These are phyloP conservation scores for Cheilosia impressa DNA, from an alignment of 2,888 invertebrate genomes.

Conservation along the genomic window DNA sequence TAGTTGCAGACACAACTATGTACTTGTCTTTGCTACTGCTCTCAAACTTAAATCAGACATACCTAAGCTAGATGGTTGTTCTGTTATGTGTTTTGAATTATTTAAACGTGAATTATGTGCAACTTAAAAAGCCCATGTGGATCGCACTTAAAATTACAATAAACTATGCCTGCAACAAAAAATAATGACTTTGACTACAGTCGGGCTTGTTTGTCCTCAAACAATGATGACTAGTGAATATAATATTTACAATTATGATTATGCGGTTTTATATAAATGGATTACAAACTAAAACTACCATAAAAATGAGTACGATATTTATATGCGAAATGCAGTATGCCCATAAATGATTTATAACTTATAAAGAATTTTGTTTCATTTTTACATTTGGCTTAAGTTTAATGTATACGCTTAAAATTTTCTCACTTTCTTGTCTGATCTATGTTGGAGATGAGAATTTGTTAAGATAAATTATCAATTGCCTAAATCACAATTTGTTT, in stretches of 20 bases:
- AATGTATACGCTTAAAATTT: conserved; percentile 9
- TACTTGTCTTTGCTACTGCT: too few relatives aligned
- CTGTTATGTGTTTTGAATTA: not conserved
- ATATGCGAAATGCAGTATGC: conserved; percentile 20
- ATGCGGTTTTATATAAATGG: conserved; percentile 15
- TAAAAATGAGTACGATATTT: conserved; percentile 37
- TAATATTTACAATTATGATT: conserved; percentile 53
- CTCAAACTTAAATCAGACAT: too few relatives aligned
- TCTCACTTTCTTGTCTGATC: not conserved
- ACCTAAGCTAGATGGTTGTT: too few relatives aligned
- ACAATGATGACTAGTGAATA: conserved; percentile 72
- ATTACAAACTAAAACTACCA: conserved; percentile 11
- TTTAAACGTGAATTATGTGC: not conserved
- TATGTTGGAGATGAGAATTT: conserved; percentile 40
- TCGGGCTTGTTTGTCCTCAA: conserved; percentile 50
- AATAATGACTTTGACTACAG: conserved; percentile 62
- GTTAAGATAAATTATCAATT: conserved; percentile 67
- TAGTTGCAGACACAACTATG: too few relatives aligned
- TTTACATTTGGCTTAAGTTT: conserved; percentile 54
- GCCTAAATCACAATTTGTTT: conserved; percentile 67
- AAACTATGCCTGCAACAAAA: conserved; percentile 39
- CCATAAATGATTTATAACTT: not conserved
- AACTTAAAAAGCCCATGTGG: too few relatives aligned
- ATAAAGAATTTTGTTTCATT: conserved; percentile 7
- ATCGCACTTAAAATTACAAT: not conserved